A percentile compares a stretch with the other conserved stretches of the same genome.
Conservation (phyloP, 2,113 vertebrate species). For the Myiopsitta monachus region DNA sequence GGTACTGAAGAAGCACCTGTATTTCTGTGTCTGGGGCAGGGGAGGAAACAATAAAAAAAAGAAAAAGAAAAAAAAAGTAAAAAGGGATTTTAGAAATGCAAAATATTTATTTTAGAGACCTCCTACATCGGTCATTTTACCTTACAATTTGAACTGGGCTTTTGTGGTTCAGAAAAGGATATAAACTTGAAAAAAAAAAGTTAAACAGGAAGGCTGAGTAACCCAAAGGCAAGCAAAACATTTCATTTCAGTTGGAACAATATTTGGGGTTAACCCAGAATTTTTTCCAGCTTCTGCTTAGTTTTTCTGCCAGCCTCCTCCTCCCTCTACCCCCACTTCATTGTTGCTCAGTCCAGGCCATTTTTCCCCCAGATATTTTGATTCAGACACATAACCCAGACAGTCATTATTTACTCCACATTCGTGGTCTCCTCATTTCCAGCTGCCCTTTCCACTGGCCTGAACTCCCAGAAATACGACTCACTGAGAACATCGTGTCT, state of each 20-base stretch:
- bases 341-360: neutral
- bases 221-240: neutral
- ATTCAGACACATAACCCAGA: neutral
- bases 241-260: neutral
- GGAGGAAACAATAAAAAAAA: neutral
- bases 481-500: accelerated
- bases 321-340: neutral
- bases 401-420: neutral
- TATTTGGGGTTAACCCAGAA: neutral
- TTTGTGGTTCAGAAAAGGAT: neutral
- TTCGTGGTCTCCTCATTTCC: neutral
- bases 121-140: neutral
- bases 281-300: neutral
- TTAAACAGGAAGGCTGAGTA: neutral
- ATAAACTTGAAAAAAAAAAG: neutral
- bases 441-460: neutral
- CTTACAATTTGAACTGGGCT: neutral
- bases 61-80: neutral
- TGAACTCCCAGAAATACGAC: accelerated
- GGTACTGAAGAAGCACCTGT: neutral
- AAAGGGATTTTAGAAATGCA: neutral
- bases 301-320: neutral
- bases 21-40: neutral
- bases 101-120: neutral
- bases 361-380: neutral